phyloP scores from a whole-genome alignment of 2,797 vertebrate species.

The Phataginus tetradactyla region DNA sequence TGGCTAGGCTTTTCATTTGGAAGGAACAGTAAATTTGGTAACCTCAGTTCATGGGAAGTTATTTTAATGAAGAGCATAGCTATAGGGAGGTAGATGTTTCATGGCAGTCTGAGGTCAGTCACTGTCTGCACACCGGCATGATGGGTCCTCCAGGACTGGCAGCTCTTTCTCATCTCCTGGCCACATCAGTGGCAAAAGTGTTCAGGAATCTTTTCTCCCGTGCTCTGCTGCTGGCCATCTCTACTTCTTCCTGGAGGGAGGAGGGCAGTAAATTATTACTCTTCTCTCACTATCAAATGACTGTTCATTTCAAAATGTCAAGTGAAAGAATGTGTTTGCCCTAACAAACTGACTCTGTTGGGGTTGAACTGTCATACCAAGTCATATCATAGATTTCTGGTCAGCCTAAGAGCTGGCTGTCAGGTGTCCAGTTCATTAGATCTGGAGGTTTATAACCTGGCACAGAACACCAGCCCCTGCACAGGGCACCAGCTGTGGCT shows the following conservation, averaged over 20 bases:
- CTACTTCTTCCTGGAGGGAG: not conserved
- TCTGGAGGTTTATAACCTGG: not conserved
- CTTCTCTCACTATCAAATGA: not conserved
- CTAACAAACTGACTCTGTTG: not conserved
- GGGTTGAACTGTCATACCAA: not conserved
- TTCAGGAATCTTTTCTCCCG: not conserved
- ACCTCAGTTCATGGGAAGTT: not conserved
- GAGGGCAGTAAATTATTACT: not conserved
- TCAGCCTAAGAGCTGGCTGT: not conserved
- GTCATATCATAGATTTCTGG: not conserved
- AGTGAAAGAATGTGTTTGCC: not conserved
- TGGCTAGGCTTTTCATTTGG: not conserved
- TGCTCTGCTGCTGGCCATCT: not conserved
- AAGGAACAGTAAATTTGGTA: not conserved
- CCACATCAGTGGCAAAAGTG: not conserved
- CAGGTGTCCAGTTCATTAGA: not conserved
- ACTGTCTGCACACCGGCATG: fast-evolving
- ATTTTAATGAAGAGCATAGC: not conserved
- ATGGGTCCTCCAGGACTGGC: not conserved
- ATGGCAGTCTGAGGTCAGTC: not conserved
- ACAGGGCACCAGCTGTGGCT: not conserved
- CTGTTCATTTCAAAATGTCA: not conserved
- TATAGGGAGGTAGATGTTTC: not conserved
- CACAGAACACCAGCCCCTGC: not conserved
- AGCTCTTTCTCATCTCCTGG: no score